Conservation (phyloP, 2,888 invertebrate genomes). For the Eulithis prunata region DNA sequence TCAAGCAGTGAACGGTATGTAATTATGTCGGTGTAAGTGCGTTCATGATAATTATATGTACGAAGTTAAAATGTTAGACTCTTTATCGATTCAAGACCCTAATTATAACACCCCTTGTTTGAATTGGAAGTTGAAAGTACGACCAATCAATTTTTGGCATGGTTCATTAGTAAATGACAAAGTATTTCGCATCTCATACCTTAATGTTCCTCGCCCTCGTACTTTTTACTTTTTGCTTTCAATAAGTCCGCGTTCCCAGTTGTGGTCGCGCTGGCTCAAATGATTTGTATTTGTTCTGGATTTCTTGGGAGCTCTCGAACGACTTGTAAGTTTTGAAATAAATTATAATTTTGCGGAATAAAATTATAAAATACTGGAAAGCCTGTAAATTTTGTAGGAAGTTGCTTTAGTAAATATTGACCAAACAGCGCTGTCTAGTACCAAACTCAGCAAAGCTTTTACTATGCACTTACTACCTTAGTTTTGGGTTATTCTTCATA, state of each 20-base stretch:
- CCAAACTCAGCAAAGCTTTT: no score
- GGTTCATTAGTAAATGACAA: conserved; percentile 23
- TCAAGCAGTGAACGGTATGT: no score
- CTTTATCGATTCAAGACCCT: no score
- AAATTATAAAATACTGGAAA: not conserved
- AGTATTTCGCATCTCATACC: conserved; percentile 3
- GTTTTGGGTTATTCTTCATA: no score
- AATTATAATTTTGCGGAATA: conserved; percentile 7
- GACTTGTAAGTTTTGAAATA: conserved; percentile 6
- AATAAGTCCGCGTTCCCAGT: conserved; percentile 32
- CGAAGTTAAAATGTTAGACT: no score
- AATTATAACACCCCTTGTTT: no score
- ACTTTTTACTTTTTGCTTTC: conserved; percentile 35
- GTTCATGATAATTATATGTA: no score
- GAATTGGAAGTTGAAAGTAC: not conserved
- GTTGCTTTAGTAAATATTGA: no score
- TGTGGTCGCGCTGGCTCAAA: conserved; percentile 27
- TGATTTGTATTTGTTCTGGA: conserved; percentile 33
- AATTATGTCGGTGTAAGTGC: no score
- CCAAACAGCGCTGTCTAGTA: no score
- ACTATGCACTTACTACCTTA: no score
- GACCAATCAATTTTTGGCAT: conserved; percentile 2
- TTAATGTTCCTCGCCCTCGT: not conserved
- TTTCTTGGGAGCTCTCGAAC: conserved; percentile 18
- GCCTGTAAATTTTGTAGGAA: no score